Percentiles rank a stretch among this genome's conserved stretches.
Conservation (phyloP, 2,797 vertebrate species). For the Triplophysa yarkandensis region DNA sequence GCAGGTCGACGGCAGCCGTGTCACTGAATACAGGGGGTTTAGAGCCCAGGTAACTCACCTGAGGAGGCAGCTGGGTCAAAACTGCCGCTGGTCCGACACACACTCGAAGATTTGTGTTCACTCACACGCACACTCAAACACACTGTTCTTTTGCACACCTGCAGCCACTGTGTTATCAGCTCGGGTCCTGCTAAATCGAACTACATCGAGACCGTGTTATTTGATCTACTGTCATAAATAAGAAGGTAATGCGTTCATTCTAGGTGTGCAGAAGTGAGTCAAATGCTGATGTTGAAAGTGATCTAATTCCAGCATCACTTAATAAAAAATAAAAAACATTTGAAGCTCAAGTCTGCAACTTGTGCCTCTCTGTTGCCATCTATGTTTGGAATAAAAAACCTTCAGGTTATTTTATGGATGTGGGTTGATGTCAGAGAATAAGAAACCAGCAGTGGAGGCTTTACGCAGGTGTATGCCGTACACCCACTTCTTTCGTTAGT, state of each 20-base stretch:
- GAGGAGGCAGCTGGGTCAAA: slow-evolving; percentile 61
- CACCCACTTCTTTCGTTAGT: too few species aligned
- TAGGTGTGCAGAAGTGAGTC: not conserved
- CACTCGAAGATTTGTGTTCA: slow-evolving; percentile 2
- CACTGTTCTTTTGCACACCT: slow-evolving; percentile 21
- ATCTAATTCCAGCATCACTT: not conserved
- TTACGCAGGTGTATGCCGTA: too few species aligned
- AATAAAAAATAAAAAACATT: not conserved
- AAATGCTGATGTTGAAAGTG: not conserved
- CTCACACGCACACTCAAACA: slow-evolving; percentile 1
- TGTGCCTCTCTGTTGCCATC: too few species aligned
- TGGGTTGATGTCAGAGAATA: too few species aligned
- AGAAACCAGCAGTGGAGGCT: too few species aligned
- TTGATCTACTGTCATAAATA: not conserved
- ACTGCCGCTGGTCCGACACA: slow-evolving; percentile 56
- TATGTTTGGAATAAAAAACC: too few species aligned
- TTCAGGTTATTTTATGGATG: too few species aligned
- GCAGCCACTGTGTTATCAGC: not conserved
- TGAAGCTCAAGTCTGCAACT: too few species aligned
- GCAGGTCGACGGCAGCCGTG: slow-evolving; percentile 66
- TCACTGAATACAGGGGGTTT: slow-evolving; percentile 74
- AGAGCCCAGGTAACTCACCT: slow-evolving; percentile 51
- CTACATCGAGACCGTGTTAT: not conserved
- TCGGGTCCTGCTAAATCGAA: not conserved
- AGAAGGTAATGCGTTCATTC: not conserved